A percentile compares a stretch with the other conserved stretches of the same genome.
Conservation (phyloP, 2,888 invertebrate genomes). For the Blastobasis adustella region DNA sequence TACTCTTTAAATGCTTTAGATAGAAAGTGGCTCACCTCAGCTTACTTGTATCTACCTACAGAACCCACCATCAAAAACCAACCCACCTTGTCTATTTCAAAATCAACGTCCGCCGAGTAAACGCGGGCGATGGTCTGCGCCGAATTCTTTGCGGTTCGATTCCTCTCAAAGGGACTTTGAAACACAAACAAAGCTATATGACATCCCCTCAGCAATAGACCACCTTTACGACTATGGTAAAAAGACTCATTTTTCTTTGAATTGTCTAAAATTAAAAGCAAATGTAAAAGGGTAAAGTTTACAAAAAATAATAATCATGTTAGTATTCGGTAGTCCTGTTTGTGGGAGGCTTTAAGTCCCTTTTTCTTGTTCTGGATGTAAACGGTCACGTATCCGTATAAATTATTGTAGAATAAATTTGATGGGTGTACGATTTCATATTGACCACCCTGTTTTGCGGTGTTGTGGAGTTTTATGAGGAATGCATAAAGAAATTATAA, state of each 20-base stretch:
- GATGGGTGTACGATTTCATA: too few relatives aligned
- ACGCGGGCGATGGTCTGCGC: conserved; percentile 48
- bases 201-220: too few relatives aligned
- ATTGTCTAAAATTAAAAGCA: neutral
- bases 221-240: too few relatives aligned
- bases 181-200: conserved; percentile 10
- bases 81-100: conserved; percentile 28
- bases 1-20: too few relatives aligned
- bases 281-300: conserved; percentile 14
- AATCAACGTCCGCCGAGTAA: conserved; percentile 60
- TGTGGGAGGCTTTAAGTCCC: conserved; percentile 42
- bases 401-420: too few relatives aligned
- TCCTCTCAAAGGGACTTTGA: conserved; percentile 50
- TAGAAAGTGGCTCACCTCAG: too few relatives aligned
- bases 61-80: conserved; percentile 21
- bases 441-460: too few relatives aligned
- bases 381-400: neutral
- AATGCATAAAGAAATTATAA: too few relatives aligned
- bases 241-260: too few relatives aligned
- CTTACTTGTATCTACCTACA: too few relatives aligned
- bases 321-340: conserved; percentile 58
- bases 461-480: too few relatives aligned
- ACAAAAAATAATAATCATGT: conserved; percentile 56
- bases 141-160: conserved; percentile 65
- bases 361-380: conserved; percentile 27